A percentile compares a stretch with the other conserved stretches of the same genome.
Evolutionary conservation across 2,797 vertebrate species (phyloP).

Genomic region (Pitangus sulphuratus): DNA sequence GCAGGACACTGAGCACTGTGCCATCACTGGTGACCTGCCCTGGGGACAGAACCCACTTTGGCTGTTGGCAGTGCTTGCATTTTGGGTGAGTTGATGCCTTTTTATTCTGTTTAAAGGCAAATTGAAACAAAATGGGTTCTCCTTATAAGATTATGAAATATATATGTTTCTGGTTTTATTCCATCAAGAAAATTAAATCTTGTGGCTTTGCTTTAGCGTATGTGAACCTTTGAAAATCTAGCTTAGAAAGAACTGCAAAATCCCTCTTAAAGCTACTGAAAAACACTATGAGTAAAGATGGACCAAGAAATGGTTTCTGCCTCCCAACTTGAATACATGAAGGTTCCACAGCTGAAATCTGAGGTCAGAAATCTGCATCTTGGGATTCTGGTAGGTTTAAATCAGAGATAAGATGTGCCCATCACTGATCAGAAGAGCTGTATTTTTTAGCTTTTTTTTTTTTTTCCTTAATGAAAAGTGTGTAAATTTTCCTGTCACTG

Average conservation of each 20-base stretch:
- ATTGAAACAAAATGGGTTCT: neutral
- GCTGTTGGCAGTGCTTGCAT: neutral
- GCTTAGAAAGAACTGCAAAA: neutral
- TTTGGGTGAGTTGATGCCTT: neutral
- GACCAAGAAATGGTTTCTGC: neutral
- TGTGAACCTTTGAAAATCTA: neutral
- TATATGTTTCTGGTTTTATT: neutral
- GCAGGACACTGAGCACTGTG: accelerated
- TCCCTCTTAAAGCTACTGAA: neutral
- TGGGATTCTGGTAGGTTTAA: neutral
- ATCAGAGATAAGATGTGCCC: neutral
- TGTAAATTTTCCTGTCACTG: neutral
- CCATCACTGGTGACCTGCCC: neutral
- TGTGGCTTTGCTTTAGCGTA: neutral
- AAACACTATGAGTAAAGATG: neutral
- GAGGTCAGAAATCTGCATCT: neutral
- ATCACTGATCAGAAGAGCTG: neutral
- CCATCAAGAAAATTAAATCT: neutral
- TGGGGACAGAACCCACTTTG: neutral
- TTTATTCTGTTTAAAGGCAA: neutral
- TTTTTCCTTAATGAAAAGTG: neutral
- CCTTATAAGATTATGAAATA: neutral
- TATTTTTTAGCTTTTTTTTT: neutral
- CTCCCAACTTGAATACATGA: neutral
- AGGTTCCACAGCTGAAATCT: neutral